Base-by-base conservation (phyloP, 2,888 invertebrate species). In the Gandaritis pyraliata region DNA sequence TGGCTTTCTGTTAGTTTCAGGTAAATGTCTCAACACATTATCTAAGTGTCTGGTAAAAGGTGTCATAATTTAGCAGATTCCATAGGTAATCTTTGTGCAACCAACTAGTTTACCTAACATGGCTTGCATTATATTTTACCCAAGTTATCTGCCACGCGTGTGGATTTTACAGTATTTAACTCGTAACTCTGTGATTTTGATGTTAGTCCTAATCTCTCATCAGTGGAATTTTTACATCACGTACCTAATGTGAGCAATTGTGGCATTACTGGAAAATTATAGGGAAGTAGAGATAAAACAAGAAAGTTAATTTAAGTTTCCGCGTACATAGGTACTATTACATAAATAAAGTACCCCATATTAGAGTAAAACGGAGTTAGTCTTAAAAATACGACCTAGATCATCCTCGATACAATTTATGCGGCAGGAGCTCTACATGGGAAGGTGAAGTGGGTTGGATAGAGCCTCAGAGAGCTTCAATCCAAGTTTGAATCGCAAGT, bases 401-500 rank as follows among this genome's bases (percentile, higher is more conserved):
- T 7, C 6, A 33, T 58, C 56, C 13, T 51, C 8, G 47, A 53
- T 49, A 43, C 41, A 53, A 57, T 57, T 52, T 52, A 53, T 54
- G 47, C 38, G 23, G 30, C 30, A 46, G 39, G 48, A 57, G 53
- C 30, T 57, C n/a, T 33, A 47, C 15, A 30, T 36, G 39, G 30
- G 52, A 16, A 39, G 47, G 10, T 41, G 7, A 50, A 43, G 47
- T 53, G 33, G 54, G 54, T 43, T 23, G 55, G 29, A n/a, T n/a
- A n/a, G n/a, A 48, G 57, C 58, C 57, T 58, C 52, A 29, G 55
- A 52, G 64, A 64, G 59, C 49, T 57, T 57, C 47, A 51, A 57
- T 65, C 63, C 54, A 48, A 65, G 58, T 65, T 58, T 51, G 53
- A 60, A 64, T 58, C 16, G 50, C 54, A 54, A 65, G n/a, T 57